Evolutionary conservation across 2,888 invertebrate species (phyloP).

Genomic region (Sesamia inferens): DNA sequence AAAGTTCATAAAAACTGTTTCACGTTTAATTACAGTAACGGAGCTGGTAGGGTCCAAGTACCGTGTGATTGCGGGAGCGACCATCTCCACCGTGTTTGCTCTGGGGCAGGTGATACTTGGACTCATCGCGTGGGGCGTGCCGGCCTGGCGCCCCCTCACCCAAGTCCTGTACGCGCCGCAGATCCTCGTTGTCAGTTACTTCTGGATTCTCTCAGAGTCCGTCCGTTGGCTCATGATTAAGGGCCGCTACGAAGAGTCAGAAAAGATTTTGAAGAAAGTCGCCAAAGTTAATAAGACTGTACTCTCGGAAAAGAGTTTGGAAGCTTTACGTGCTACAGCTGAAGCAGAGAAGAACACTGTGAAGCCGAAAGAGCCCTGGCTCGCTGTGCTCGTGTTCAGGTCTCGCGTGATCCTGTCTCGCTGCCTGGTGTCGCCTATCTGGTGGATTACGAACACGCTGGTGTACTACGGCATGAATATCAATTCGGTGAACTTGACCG

Average conservation of each 20-base stretch:
- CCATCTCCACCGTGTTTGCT: conserved; percentile 93
- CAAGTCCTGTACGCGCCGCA: conserved; percentile 93
- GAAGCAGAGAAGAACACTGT: conserved; percentile 76
- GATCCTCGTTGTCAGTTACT: conserved; percentile 92
- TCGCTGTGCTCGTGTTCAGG: conserved; percentile 75
- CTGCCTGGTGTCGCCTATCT: conserved; percentile 87
- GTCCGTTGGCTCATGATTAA: conserved; percentile 94
- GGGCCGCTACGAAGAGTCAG: conserved; percentile 91
- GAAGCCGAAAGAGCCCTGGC: conserved; percentile 79
- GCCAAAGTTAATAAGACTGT: conserved; percentile 91
- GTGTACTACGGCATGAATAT: conserved; percentile 93
- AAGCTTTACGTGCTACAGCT: conserved; percentile 78
- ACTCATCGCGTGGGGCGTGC: conserved; percentile 92
- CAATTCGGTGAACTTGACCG: conserved; percentile 92
- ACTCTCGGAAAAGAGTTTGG: conserved; percentile 89
- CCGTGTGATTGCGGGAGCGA: conserved; percentile 93
- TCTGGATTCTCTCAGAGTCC: conserved; percentile 93
- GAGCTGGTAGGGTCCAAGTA: conserved; percentile 94
- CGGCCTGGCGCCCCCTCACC: conserved; percentile 92
- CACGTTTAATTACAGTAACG: conserved; percentile 88
- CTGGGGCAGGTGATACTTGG: conserved; percentile 93
- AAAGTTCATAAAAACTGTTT: not conserved
- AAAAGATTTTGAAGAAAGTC: conserved; percentile 90
- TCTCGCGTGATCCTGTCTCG: conserved; percentile 77
- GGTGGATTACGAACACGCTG: conserved; percentile 93